Percentiles rank a stretch among this genome's conserved stretches.
Evolutionary conservation across 2,888 invertebrate genomes (phyloP).

Genomic region (Spilosoma lubricipeda): DNA sequence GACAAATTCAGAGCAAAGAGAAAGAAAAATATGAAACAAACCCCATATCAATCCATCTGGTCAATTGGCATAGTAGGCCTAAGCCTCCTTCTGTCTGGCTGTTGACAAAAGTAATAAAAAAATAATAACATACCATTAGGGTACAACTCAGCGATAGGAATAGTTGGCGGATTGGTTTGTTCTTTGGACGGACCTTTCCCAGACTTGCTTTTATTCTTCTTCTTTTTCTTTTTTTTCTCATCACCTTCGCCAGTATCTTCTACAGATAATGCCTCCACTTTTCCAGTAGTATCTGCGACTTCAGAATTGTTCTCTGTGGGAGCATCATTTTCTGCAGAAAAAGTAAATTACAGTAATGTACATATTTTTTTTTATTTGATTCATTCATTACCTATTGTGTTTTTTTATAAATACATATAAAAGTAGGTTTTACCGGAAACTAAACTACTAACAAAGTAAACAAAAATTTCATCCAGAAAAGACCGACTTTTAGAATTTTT

Average conservation of each 20-base stretch:
- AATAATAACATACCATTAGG: slow-evolving; percentile 88
- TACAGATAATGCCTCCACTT: slow-evolving; percentile 73
- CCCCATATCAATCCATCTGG: too few species aligned
- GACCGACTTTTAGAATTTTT: neutral
- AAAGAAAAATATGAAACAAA: too few species aligned
- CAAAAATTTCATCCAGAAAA: neutral
- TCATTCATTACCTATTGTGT: too few species aligned
- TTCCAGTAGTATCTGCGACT: slow-evolving; percentile 58
- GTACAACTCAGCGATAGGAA: slow-evolving; percentile 94
- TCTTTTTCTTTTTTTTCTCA: slow-evolving; percentile 88
- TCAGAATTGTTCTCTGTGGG: slow-evolving; percentile 58
- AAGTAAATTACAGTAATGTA: neutral
- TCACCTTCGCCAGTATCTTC: slow-evolving; percentile 83
- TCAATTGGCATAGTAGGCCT: too few species aligned
- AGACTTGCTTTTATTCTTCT: slow-evolving; percentile 88
- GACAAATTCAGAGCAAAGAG: too few species aligned
- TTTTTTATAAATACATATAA: neutral
- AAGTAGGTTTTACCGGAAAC: neutral
- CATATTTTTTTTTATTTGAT: too few species aligned
- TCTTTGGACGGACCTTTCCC: slow-evolving; percentile 74
- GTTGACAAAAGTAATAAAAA: neutral
- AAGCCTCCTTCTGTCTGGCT: too few species aligned
- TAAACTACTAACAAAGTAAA: neutral
- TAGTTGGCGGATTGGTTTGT: slow-evolving; percentile 94
- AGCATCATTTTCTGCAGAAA: slow-evolving; percentile 47